Evolutionary conservation across 30 jellyfish, hydroid and myxozoan genomes (phyloP).

Genomic region (Catostylus mosaicus): DNA sequence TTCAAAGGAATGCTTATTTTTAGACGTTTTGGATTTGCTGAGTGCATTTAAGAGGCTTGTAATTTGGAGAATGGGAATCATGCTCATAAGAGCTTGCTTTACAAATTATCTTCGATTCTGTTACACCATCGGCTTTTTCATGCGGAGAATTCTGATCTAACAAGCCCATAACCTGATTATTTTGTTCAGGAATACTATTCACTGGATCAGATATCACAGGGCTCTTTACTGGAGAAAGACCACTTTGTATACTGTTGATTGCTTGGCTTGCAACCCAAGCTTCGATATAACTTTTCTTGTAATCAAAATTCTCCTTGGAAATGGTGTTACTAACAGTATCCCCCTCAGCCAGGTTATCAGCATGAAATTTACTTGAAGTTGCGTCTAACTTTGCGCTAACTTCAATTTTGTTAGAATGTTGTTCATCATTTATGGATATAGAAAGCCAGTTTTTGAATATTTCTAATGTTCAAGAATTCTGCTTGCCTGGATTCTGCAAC

Average conservation of each 20-base stretch:
- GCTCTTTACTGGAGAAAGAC: neutral
- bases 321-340: neutral
- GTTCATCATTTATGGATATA: too few relatives aligned
- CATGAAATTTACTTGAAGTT: too few relatives aligned
- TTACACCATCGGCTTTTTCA: neutral
- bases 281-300: slow-evolving; percentile 1
- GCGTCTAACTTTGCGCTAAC: too few relatives aligned
- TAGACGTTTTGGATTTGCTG: neutral
- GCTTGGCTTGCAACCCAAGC: slow-evolving; percentile 6
- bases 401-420: neutral
- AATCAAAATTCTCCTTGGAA: neutral
- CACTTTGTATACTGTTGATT: neutral
- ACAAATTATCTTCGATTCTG: neutral
- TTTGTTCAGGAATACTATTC: neutral
- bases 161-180: neutral
- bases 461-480: too few relatives aligned
- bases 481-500: too few relatives aligned
- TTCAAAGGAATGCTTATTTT: neutral
- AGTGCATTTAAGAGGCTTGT: neutral
- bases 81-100: neutral
- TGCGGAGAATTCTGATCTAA: neutral
- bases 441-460: too few relatives aligned
- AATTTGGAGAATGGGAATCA: neutral
- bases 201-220: neutral
- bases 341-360: neutral